These are phyloP conservation scores for Cerastis rubricosa DNA, from an alignment of 2,888 invertebrate genomes.

Conservation along the genomic window DNA sequence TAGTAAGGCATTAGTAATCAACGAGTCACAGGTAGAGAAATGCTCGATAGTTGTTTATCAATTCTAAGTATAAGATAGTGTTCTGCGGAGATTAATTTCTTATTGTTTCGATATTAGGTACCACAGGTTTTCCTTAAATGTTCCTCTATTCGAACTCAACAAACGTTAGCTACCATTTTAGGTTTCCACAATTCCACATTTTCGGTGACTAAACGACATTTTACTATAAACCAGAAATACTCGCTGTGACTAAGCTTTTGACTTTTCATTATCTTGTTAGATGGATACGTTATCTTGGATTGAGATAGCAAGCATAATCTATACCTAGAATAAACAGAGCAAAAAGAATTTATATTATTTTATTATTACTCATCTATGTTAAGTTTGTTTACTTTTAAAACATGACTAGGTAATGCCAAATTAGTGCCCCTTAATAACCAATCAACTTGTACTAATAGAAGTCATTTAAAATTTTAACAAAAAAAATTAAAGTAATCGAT, in stretches of 20 bases:
- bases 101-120: not conserved
- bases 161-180: not conserved
- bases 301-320: slow-evolving; percentile 27
- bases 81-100: not conserved
- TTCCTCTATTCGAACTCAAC: not conserved
- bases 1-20: slow-evolving; percentile 7
- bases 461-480: slow-evolving; percentile 7
- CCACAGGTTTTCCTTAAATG: not conserved
- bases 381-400: slow-evolving; percentile 3
- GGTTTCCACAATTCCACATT: slow-evolving; percentile 2
- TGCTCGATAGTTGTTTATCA: not conserved
- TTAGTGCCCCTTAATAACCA: not conserved
- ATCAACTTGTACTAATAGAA: slow-evolving; percentile 22
- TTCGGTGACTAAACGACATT: not conserved
- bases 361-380: slow-evolving; percentile 12
- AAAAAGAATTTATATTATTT: not conserved
- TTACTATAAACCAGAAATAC: slow-evolving; percentile 23
- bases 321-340: slow-evolving; percentile 1
- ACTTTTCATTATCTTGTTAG: slow-evolving; percentile 32
- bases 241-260: slow-evolving; percentile 25
- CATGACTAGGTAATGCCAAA: not conserved
- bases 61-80: not conserved
- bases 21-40: slow-evolving; percentile 28
- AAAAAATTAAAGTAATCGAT: slow-evolving; percentile 20
- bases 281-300: slow-evolving; percentile 26